Base-by-base conservation (phyloP, 92 coral and sea anemone species). In the Epizoanthus illoricatus region DNA sequence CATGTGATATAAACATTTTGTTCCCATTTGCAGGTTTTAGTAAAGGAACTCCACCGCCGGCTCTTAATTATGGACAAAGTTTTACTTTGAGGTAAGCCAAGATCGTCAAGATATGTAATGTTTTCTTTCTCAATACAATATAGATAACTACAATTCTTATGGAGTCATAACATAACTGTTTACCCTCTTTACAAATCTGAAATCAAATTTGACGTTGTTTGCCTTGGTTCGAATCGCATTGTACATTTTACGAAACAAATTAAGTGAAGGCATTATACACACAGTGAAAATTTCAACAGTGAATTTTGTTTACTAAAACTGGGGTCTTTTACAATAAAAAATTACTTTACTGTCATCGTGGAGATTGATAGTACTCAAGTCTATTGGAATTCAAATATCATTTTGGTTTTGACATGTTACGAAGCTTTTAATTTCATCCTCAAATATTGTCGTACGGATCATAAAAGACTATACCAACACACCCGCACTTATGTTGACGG, bases 41-140 rank as follows among this genome's bases (percentile, higher is more conserved):
- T 59, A 78, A 78, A 47, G 71, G 71, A 12, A 62, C 82, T 3
- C 82, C 82, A 78, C 52, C 82, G 56, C 67, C 49, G 47, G 49
- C 64, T 43, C 61, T 63, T 63, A 63, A 78, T 78, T 78, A 78
- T 60, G 82, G 82, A 5, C 82, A 78, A 78, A 62, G 65, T 64
- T 78, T 78, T 63, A 78, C 82, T 61, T 62, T 78, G 28, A 78
- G 82, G 82, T 78, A 10, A 78, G 82, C 63, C 81, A 40, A 59
- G 80, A 75, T 52, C 39, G 40, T n/a, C 18, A 21, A 20, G 33
- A 7, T 9, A 52, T 52, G 40, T 8, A 10, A 21, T 7, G 18
- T 68, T 39, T 39, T 68, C 3, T 33, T 41, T n/a, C 10, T 7
- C 40, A 68, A 16, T 1, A 2, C 2, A 39, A 68, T 5, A 4